Evolutionary conservation across 1,140 invertebrate genomes (phyloP), one percentile per base, ranked within the genome.

Genomic region (Drosophila elegans): DNA sequence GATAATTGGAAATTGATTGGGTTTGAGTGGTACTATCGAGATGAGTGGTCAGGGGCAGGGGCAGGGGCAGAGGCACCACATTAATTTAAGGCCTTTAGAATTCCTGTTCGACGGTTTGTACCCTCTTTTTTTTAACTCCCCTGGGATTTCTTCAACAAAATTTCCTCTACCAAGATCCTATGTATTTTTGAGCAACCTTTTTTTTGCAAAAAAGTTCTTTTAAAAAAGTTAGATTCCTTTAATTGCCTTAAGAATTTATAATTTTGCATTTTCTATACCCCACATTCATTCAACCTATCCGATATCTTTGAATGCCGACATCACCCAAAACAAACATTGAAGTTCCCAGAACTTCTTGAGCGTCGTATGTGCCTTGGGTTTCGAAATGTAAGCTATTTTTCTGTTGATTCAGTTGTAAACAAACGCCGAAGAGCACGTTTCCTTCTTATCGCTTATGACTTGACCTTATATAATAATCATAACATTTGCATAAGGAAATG

Each of bases 1-100:
- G 73, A 75, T 76, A 76, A 76, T 76, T 76, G 73, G 73, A 67
- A 76, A 76, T 76, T 76, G 73, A 76, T 76, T 76, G 41, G 45
- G 69, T 56, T 53, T 13, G 64, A 71, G 67, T 41, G 21, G 42
- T 9, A 48, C 29, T 36, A 68, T 36, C 25, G 12, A 29, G 45
- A 36, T 16, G 41, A 42, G n/a, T 3, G 21, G 44, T 21, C 3
- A 16, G 27, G 48, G n/a, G 27, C 10, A n/a, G 12, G 21, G 34
- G 12, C 27, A 12, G 6, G 46, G 25, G 46, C 21, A 46, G 21
- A 21, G 13, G 29, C 11, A 61, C 60, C 61, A 41, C 11, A 34
- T 71, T 71, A 57, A 49, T 72, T 49, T 57, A 41, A 32, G 60
- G 29, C 69, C 36, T 56, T 48, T 55, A 38, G 44, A 46, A 55